phyloP scores from a whole-genome alignment of 2,888 invertebrate genomes.

The Cataglyphis albicans region DNA sequence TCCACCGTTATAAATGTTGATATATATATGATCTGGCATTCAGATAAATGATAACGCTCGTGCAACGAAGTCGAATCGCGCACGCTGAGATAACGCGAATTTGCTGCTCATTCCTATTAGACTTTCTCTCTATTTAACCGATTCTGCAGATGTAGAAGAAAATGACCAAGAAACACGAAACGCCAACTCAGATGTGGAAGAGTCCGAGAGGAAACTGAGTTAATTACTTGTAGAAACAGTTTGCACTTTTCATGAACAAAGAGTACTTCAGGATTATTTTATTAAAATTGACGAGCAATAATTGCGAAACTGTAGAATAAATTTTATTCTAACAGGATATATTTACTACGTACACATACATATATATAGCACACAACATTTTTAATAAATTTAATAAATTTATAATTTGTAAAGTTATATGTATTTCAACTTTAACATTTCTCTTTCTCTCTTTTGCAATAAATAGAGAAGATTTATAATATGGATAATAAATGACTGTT shows the following conservation, averaged over 20 bases:
- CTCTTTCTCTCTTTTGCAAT: background rate
- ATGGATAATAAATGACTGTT: background rate
- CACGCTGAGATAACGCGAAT: slow-evolving; percentile 55
- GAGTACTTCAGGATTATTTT: slow-evolving; percentile 5
- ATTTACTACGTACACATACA: background rate
- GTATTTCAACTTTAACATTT: background rate
- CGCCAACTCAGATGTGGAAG: slow-evolving; percentile 50
- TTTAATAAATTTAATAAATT: background rate
- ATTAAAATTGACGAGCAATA: slow-evolving; percentile 16
- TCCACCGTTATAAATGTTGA: slow-evolving; percentile 47
- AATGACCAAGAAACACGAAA: slow-evolving; percentile 51
- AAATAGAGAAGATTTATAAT: background rate
- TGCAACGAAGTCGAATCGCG: slow-evolving; percentile 43
- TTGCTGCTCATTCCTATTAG: slow-evolving; percentile 3
- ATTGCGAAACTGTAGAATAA: background rate
- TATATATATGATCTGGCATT: slow-evolving; percentile 5
- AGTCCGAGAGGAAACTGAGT: slow-evolving; percentile 12
- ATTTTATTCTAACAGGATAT: background rate
- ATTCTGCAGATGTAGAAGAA: slow-evolving; percentile 58
- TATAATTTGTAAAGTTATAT: background rate
- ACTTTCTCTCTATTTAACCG: slow-evolving; percentile 42
- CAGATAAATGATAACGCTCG: slow-evolving; percentile 35
- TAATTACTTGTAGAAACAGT: slow-evolving; percentile 57
- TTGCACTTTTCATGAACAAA: slow-evolving; percentile 1
- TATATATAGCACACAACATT: background rate